Evolutionary conservation across 2,888 invertebrate genomes (phyloP), one percentile per base, ranked within the genome.

Genomic region (Synanthedon tipuliformis): DNA sequence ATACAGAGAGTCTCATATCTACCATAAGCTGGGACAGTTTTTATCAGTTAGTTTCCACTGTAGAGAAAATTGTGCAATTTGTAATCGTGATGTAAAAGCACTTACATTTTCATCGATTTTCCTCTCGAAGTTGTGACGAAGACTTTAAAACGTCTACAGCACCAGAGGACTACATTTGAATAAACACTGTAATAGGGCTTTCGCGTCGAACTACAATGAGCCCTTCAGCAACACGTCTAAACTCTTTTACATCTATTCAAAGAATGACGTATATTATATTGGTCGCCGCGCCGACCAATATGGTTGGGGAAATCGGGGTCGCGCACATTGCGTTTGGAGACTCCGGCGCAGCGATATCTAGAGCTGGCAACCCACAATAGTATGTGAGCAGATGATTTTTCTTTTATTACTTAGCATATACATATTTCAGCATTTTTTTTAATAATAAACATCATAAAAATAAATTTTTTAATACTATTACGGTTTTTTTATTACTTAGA

Each of bases 131-230:
- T 75, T 74, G 71, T 69, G 67, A 72, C 74, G 65, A 58, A 73
- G 69, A 74, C 73, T 71, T 78, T 78, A 75, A 66, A 70, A 34
- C 63, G 67, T 79, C 60, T 62, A 64, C 62, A 72, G 65, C 72
- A 77, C 81, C 65, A 79, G 66, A 73, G 75, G 88, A 86, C 88
- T 88, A 88, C 88, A 88, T 88, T 87, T 84, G 88, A 88, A 84
- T 71, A 71, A 77, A 72, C 81, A 87, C 82, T 76, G 57, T 67
- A 71, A 66, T 34, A 77, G 84, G 86, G 84, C 82, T 83, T 85
- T 86, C 84, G 80, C 73, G 71, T 68, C 74, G 82, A 84, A 83
- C 84, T 86, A 84, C 81, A 87, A 86, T 84, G 81, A 85, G 83
- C 81, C 83, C 84, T 71, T 69, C 66, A 75, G 71, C 66, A 56